Conservation (phyloP, 1,140 invertebrate genomes). For the Halesus radiatus region DNA sequence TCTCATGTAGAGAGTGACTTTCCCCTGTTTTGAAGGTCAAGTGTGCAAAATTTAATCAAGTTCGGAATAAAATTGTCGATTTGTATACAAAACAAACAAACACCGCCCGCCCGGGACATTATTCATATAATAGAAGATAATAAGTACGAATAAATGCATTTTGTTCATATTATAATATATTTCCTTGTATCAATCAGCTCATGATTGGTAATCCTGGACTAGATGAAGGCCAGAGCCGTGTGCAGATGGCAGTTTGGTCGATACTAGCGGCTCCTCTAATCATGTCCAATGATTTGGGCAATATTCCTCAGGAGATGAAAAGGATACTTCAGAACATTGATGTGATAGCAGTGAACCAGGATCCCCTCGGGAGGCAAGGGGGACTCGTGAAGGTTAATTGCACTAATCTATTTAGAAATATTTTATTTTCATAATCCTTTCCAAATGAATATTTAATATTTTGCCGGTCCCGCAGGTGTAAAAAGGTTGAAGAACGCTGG, state of each 20-base stretch:
- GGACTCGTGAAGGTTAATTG: conserved; percentile 60
- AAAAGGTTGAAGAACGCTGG: too few species aligned
- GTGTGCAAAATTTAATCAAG: too few species aligned
- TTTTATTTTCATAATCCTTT: background rate
- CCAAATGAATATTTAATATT: too few species aligned
- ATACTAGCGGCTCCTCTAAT: conserved; percentile 90
- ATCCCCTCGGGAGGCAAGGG: conserved; percentile 78
- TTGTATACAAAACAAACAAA: too few species aligned
- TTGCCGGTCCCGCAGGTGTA: too few species aligned
- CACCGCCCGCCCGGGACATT: too few species aligned
- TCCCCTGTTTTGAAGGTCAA: too few species aligned
- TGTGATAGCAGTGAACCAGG: conserved; percentile 87
- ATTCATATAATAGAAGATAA: too few species aligned
- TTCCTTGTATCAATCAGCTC: conserved; percentile 68
- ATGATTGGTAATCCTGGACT: conserved; percentile 90
- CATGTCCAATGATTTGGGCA: conserved; percentile 88
- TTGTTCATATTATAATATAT: conserved; percentile 47
- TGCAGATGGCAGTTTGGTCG: conserved; percentile 91
- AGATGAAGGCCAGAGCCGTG: conserved; percentile 83
- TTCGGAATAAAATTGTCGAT: too few species aligned
- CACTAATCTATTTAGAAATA: background rate
- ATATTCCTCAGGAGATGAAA: conserved; percentile 79
- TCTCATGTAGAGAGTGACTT: too few species aligned
- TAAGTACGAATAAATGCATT: conserved; percentile 38
- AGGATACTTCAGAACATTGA: conserved; percentile 83